A percentile compares a stretch with the other conserved stretches of the same genome.
These are phyloP conservation scores for Lasiurus cinereus DNA, from an alignment of 2,113 vertebrate genomes.

Conservation along the genomic window DNA sequence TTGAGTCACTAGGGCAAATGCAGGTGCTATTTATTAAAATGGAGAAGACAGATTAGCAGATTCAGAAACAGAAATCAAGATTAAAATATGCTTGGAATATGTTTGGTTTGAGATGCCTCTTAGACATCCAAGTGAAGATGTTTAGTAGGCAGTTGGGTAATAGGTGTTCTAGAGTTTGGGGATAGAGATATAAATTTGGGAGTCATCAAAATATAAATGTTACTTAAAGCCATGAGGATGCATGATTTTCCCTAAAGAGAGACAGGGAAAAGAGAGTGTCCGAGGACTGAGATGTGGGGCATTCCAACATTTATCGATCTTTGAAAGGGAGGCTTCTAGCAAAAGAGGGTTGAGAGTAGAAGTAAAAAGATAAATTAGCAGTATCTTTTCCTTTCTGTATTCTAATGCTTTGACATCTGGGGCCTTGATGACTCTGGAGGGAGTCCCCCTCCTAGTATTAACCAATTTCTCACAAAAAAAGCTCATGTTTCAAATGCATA, in stretches of 20 bases:
- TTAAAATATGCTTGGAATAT: background rate
- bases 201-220: background rate
- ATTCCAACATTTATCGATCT: background rate
- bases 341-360: background rate
- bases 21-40: conserved; percentile 9
- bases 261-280: background rate
- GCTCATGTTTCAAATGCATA: background rate
- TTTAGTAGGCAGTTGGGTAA: background rate
- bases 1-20: background rate
- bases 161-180: background rate
- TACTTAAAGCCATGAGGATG: background rate
- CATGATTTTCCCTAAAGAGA: background rate
- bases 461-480: background rate
- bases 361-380: background rate
- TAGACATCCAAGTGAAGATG: background rate
- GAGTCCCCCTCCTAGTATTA: background rate
- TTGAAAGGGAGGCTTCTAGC: background rate
- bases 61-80: background rate
- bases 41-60: background rate
- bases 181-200: background rate
- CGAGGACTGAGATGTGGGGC: background rate
- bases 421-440: background rate
- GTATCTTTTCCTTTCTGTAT: conserved; percentile 11
- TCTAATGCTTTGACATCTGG: background rate
- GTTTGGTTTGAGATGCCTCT: background rate